phyloP scores from a whole-genome alignment of 2,888 invertebrate genomes.

The Brenthis ino region DNA sequence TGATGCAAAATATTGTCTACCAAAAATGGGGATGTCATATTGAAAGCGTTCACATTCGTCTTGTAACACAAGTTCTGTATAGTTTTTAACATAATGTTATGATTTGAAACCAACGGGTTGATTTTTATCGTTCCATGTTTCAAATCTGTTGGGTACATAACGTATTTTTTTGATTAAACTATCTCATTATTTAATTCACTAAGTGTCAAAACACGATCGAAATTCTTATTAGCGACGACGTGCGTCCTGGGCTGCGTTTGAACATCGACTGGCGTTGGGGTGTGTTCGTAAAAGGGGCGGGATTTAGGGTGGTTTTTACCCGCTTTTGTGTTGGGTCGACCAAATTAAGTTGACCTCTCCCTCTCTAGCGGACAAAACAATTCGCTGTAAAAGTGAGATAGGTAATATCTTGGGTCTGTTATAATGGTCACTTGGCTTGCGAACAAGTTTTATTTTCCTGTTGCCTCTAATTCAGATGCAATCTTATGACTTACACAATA shows the following conservation, averaged over 20 bases:
- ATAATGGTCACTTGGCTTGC: conserved; percentile 50
- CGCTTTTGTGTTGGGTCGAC: conserved; percentile 61
- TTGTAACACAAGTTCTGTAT: conserved; percentile 74
- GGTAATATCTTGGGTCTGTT: conserved; percentile 40
- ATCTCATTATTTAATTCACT: conserved; percentile 32
- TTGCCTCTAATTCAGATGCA: conserved; percentile 29
- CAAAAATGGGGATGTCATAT: conserved; percentile 83
- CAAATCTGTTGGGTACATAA: conserved; percentile 74
- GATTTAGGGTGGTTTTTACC: conserved; percentile 70
- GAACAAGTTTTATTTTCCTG: conserved; percentile 51
- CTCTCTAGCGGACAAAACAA: conserved; percentile 39
- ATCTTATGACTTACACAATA: conserved; percentile 34
- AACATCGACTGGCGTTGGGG: conserved; percentile 66
- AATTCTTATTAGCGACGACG: conserved; percentile 40
- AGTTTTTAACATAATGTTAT: conserved; percentile 78
- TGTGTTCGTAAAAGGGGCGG: conserved; percentile 73
- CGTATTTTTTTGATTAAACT: conserved; percentile 45
- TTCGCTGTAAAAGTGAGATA: conserved; percentile 35
- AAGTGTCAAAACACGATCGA: conserved; percentile 22
- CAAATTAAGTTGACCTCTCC: conserved; percentile 52
- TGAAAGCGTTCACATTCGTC: conserved; percentile 59
- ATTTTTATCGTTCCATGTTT: conserved; percentile 74
- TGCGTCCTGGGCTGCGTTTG: conserved; percentile 47
- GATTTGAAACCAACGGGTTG: conserved; percentile 56
- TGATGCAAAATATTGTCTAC: conserved; percentile 84